Evolutionary conservation across 37 sponge, comb jelly and placozoan species (phyloP), one percentile per base, ranked within the genome.

Genomic region (Hexactinellida sp.): DNA sequence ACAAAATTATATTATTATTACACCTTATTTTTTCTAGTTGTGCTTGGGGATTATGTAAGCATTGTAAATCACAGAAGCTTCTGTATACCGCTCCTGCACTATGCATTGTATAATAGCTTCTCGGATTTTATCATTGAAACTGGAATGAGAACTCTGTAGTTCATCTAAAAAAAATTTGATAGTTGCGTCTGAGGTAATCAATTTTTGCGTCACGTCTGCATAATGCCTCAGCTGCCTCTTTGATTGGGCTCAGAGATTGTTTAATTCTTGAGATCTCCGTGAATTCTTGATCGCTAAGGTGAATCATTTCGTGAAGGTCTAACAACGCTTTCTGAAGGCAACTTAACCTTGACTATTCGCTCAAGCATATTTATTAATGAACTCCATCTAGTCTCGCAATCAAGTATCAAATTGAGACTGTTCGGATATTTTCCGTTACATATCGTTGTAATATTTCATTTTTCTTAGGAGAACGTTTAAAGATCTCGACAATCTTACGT

Each of bases 391-490:
- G 30, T 63, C 52, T 47, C 34, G 34, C 76, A 63, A 63, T 63
- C 30, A 7, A 63, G 76, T n/a, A 28, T 63, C 76, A 63, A n/a
- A 63, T 63, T 63, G 3, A 63, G 30, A 63, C 76, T 23, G 34
- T 63, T 63, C 34, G 76, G 30, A 63, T 63, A 63, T 32, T 63
- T 63, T 63, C 76, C 76, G 5, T 63, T 28, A 63, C 76, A 63
- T 63, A 63, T 21, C 76, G 76, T 63, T 63, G 28, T 63, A 63
- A 63, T 63, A 63, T 28, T 32, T 63, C 76, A 63, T 63, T 63
- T 63, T 63, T 63, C 76, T 21, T 3, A 63, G 76, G 76, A 32
- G 76, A 63, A 7, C 30, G 76, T 63, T 63, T 63, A 63, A 63
- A 63, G 76, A 63, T 63, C 30, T 63, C 13, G 76, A n/a, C 76